phyloP scores from a whole-genome alignment of 2,113 vertebrate genomes.

The Myrmophylax atrothorax region DNA sequence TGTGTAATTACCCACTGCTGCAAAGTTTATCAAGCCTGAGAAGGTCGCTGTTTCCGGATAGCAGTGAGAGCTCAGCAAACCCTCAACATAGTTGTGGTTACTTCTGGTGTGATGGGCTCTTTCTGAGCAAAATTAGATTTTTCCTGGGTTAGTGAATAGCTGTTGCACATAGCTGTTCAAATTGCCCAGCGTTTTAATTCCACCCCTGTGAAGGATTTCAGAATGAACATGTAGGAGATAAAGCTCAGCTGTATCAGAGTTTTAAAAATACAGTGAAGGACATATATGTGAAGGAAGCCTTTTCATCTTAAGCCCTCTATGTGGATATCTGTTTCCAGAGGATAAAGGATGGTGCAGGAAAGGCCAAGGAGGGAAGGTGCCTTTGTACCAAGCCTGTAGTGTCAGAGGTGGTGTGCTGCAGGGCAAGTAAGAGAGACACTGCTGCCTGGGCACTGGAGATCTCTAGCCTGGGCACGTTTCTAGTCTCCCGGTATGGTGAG shows the following conservation, averaged over 20 bases:
- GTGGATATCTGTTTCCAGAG: not conserved
- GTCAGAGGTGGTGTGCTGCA: accelerated
- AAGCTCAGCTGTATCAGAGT: not conserved
- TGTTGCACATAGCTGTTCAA: not conserved
- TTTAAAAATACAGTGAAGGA: not conserved
- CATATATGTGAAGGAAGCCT: not conserved
- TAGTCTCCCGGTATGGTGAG: accelerated
- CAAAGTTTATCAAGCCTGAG: not conserved
- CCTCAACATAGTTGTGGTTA: not conserved
- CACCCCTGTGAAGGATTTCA: not conserved
- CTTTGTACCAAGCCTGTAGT: not conserved
- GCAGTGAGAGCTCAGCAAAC: not conserved
- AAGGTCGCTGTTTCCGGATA: not conserved
- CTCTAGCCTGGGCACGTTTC: not conserved
- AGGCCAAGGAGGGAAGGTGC: not conserved
- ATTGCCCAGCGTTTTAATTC: not conserved
- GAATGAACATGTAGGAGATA: not conserved
- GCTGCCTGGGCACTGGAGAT: not conserved
- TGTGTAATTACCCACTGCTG: not conserved
- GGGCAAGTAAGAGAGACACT: not conserved
- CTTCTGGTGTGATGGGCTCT: not conserved
- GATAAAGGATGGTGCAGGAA: not conserved
- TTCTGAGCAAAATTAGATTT: not conserved
- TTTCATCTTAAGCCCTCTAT: not conserved
- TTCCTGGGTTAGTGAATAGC: not conserved